phyloP scores from a whole-genome alignment of 2,797 vertebrate genomes.

The Selene dorsalis region DNA sequence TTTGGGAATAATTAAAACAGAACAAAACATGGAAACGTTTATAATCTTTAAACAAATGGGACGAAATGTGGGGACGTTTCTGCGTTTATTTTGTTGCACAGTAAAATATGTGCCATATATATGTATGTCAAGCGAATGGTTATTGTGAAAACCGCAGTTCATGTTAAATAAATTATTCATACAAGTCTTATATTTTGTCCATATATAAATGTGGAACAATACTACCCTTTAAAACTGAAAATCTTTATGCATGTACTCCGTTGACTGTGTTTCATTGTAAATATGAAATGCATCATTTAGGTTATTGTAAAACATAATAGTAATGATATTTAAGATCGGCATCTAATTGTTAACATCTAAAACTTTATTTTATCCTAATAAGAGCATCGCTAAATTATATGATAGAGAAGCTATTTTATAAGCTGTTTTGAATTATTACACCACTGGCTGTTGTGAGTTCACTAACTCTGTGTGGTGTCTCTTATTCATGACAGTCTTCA shows the following conservation, averaged over 20 bases:
- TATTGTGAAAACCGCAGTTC: background rate
- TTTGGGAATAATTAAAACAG: too few species aligned
- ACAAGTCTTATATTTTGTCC: background rate
- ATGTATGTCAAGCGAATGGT: background rate
- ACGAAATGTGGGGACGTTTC: too few species aligned
- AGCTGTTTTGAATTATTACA: conserved; percentile 15
- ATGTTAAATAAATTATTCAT: background rate
- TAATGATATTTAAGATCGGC: background rate
- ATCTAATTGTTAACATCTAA: background rate
- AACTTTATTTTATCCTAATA: background rate
- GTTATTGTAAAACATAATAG: background rate
- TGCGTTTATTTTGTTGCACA: too few species aligned
- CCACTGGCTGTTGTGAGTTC: conserved; percentile 48
- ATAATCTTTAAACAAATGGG: too few species aligned
- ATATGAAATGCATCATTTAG: background rate
- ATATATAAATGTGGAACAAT: background rate
- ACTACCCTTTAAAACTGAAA: background rate
- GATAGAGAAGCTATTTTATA: background rate
- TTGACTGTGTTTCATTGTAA: background rate
- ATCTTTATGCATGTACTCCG: background rate
- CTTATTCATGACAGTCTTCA: conserved; percentile 86
- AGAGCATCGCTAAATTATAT: background rate
- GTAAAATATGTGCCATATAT: too few species aligned
- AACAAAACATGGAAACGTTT: too few species aligned
- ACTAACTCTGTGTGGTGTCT: conserved; percentile 78